Conservation (phyloP, 2,888 invertebrate genomes). For the Piscicola geometra region DNA sequence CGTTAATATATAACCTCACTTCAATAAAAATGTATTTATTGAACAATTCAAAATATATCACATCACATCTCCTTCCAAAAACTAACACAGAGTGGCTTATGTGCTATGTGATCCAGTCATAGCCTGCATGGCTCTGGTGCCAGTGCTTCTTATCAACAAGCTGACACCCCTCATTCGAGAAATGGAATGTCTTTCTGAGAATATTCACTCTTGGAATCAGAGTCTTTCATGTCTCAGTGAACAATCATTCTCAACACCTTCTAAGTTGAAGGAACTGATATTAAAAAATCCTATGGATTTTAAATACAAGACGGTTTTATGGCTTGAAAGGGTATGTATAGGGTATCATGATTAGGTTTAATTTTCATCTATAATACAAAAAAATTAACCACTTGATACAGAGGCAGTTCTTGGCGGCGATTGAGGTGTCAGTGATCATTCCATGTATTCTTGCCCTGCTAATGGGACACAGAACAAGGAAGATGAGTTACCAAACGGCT, state of each 20-base stretch:
- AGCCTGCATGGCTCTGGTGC: constrained; percentile 41
- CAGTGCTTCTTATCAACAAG: constrained; percentile 41
- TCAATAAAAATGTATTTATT: too few relatives aligned
- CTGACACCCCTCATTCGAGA: constrained; percentile 40
- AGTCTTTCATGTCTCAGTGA: too few relatives aligned
- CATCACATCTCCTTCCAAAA: too few relatives aligned
- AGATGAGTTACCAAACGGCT: constrained; percentile 38
- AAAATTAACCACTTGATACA: constrained; percentile 23
- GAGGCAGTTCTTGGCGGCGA: constrained; percentile 38
- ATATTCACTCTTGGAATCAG: constrained; percentile 25
- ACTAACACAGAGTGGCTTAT: constrained; percentile 43
- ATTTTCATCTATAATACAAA: background rate
- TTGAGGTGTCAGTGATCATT: constrained; percentile 39
- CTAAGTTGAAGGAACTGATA: too few relatives aligned
- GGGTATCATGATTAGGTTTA: background rate
- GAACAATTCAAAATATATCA: too few relatives aligned
- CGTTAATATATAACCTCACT: too few relatives aligned
- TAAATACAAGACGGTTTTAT: background rate
- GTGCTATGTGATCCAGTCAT: constrained; percentile 45
- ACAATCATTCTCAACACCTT: too few relatives aligned
- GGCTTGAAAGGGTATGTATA: background rate
- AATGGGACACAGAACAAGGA: constrained; percentile 44
- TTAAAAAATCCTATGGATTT: background rate
- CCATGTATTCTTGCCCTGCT: constrained; percentile 41
- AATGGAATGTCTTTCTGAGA: constrained; percentile 30